Evolutionary conservation across 2,888 invertebrate genomes (phyloP).

Genomic region (Eutolmus rufibarbis): DNA sequence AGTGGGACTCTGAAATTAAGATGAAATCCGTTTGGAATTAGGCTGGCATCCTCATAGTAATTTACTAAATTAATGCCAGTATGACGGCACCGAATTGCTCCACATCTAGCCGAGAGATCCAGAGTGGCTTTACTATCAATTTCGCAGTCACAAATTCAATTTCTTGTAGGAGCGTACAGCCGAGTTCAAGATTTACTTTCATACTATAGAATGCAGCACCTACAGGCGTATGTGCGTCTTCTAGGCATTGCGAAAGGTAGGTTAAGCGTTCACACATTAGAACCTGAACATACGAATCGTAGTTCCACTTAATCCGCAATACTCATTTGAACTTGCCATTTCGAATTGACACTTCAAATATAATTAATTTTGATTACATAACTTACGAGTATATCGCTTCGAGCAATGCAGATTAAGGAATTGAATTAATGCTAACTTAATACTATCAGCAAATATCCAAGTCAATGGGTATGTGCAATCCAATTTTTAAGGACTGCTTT

Average conservation of each 20-base stretch:
- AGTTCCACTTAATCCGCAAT: not conserved
- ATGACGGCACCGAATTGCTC: not conserved
- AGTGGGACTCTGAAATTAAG: constrained; percentile 77
- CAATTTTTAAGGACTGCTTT: no score
- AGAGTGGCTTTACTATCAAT: not conserved
- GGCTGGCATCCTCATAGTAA: not conserved
- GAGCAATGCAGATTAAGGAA: not conserved
- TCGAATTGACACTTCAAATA: not conserved
- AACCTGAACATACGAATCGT: not conserved
- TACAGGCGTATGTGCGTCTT: not conserved
- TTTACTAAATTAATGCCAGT: not conserved
- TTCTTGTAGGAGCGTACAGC: not conserved
- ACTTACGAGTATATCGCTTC: not conserved
- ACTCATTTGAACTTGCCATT: not conserved
- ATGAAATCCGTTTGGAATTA: not conserved
- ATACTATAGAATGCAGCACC: not conserved
- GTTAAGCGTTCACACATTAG: not conserved
- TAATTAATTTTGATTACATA: not conserved
- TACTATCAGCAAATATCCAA: not conserved
- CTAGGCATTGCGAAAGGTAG: not conserved
- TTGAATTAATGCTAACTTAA: not conserved
- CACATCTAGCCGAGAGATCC: not conserved
- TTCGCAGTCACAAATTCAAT: not conserved
- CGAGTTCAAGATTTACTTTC: not conserved
- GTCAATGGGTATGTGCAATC: not conserved